Base-by-base conservation (phyloP, 2,113 vertebrate genomes). In the Gadus macrocephalus region DNA sequence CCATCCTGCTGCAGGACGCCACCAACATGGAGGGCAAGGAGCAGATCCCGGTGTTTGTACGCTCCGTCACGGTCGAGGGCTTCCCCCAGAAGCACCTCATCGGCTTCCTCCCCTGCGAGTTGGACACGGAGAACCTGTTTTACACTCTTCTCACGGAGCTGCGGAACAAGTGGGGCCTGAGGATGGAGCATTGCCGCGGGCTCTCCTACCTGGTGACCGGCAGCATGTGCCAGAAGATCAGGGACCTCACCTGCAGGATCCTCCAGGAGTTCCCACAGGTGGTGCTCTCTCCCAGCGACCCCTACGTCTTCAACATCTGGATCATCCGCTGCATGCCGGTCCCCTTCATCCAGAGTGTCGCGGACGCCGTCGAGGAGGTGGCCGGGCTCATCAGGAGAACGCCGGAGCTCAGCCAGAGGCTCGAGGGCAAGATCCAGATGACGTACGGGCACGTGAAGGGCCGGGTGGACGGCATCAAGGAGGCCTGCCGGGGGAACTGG, bases 131-230 rank as follows among this genome's bases (percentile, higher is more conserved):
- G 64, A 87, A 72, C 73, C 85, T 98, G 81, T 95, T 95, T 60
- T 92, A 94, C 64, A 93, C 94, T 79, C 95, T 99, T 42, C 87
- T 96, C 0, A 82, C 92, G 0, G 94, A 93, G 15, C 88, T 98
- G 59, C 93, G 95, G n/a, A 95, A 95, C 70, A 98, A 95, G 64
- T 98, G 96, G 96, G 94, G 95, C 0, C 83, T 99, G 20, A 93
- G 96, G 76, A 96, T 99, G 96, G 95, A 98, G 70, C 95, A 96
- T 80, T 99, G 96, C 69, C 91, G 92, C 20, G 92, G 92, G 22
- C 87, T 92, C 65, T 88, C 89, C 0, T 93, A 93, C 60, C 72
- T 92, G 28, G 88, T 90, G 1, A 90, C 88, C 15, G 92, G 92
- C 16, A 73, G 60, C 35, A 81, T 91, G 76, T 92, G 91, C 78